phyloP scores from a whole-genome alignment of 2,888 invertebrate genomes.

The Eupithecia abbreviata region DNA sequence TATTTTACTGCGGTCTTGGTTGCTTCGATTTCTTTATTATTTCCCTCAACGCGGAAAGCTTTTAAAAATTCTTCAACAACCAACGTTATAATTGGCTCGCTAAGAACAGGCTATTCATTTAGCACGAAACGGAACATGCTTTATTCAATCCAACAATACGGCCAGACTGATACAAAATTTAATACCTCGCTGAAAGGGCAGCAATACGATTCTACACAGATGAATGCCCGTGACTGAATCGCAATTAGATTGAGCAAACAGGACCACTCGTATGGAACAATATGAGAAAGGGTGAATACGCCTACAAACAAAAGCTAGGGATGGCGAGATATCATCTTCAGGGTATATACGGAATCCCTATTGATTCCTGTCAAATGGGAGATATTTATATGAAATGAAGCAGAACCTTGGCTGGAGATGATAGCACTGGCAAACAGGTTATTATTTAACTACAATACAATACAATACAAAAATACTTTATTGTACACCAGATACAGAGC shows the following conservation, averaged over 20 bases:
- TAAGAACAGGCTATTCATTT: neutral
- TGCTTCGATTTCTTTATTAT: too few relatives aligned
- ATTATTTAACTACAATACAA: too few relatives aligned
- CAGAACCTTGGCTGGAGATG: neutral
- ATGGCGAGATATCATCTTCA: conserved; percentile 36
- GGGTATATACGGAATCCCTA: conserved; percentile 15
- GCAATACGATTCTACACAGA: conserved; percentile 73
- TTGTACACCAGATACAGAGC: too few relatives aligned
- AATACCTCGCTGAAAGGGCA: conserved; percentile 48
- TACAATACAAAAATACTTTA: too few relatives aligned
- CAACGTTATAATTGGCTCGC: neutral
- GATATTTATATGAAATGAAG: conserved; percentile 8
- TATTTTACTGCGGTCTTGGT: too few relatives aligned
- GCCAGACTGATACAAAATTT: conserved; percentile 39
- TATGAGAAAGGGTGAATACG: conserved; percentile 73
- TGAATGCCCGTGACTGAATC: conserved; percentile 74
- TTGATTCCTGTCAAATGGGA: conserved; percentile 26
- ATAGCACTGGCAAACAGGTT: neutral
- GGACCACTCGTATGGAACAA: conserved; percentile 76
- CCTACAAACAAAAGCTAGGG: conserved; percentile 69
- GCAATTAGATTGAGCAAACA: conserved; percentile 82
- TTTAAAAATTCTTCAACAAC: neutral
- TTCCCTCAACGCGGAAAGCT: neutral
- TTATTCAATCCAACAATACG: conserved; percentile 6
- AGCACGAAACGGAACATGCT: neutral